These are phyloP conservation scores for Mallateleia sp. DNA, from an alignment of 2,888 invertebrate genomes.

Conservation along the genomic window DNA sequence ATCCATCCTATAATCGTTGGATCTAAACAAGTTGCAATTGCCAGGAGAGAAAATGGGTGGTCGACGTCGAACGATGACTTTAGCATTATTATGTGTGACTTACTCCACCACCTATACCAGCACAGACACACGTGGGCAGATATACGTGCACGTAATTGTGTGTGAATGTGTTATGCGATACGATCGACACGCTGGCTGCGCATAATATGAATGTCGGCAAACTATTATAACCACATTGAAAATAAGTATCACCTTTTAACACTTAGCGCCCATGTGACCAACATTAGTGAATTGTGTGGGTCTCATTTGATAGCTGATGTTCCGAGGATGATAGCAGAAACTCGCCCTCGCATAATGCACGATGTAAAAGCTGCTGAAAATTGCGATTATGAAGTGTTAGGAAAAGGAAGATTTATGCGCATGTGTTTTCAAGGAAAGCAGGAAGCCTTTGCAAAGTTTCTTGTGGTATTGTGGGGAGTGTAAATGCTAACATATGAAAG, in stretches of 20 bases:
- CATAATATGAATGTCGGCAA: constrained; percentile 76
- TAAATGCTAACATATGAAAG: neutral
- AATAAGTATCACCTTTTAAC: constrained; percentile 76
- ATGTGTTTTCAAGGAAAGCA: neutral
- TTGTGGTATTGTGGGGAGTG: neutral
- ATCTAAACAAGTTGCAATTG: constrained; percentile 86
- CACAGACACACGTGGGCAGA: constrained; percentile 56
- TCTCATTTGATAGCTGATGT: constrained; percentile 26
- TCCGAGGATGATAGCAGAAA: constrained; percentile 27
- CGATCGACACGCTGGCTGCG: constrained; percentile 79
- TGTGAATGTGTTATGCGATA: constrained; percentile 79
- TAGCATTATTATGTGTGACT: constrained; percentile 77
- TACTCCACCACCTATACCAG: constrained; percentile 56
- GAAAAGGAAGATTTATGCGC: constrained; percentile 6
- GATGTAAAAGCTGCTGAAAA: neutral
- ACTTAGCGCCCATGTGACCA: constrained; percentile 56
- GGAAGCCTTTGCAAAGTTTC: neutral
- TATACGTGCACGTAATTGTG: constrained; percentile 61
- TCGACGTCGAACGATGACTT: constrained; percentile 82
- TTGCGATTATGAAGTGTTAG: constrained; percentile 1
- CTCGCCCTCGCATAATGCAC: constrained; percentile 17
- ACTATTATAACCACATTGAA: constrained; percentile 69
- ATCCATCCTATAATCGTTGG: constrained; percentile 84
- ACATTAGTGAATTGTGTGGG: constrained; percentile 39
- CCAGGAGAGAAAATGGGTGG: constrained; percentile 87